Base-by-base conservation (phyloP, 1,140 invertebrate genomes). In the Watersipora subatra region DNA sequence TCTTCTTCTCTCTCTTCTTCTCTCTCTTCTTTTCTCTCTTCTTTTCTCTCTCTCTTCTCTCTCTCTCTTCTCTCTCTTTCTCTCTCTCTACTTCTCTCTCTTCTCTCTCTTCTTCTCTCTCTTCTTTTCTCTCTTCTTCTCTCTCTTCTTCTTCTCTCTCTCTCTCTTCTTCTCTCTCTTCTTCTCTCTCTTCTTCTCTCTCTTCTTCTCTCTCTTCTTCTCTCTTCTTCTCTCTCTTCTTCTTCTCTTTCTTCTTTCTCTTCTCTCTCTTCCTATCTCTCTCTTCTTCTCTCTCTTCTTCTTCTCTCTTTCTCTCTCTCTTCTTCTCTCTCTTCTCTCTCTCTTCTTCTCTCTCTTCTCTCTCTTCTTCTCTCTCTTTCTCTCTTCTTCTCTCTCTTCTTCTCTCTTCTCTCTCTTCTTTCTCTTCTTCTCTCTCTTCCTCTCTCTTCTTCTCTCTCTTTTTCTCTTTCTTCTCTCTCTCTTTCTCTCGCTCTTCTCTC, bases 181-280 rank as follows among this genome's bases (percentile, higher is more conserved):
- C 17, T 34, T 3, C 57, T 28, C 24, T 69, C 68, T 2, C 65
- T 64, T 20, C 58, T 63, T 15, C 64, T 28, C 55, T 65, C 65
- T 27, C 61, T 34, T 56, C 65, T 63, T 34, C 22, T 0, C 28
- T 61, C 15, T 20, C n/a, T 25, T 22, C 19, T 62, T n/a, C 22
- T 28, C 2, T 26, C 19, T 19, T 63, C 2, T 19, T 25, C 17
- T n/a, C 19, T 27, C 22, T 2, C 19, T 17, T 26, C 12, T 64
- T 20, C 19, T 25, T 19, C n/a, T 0, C 1, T 2, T n/a, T 25
- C 15, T 0, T 19, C 19, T 19, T 2, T 1, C 19, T 64, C 15
- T 20, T n/a, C 2, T 12, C 22, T 26, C 1, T 61, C 24, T n/a
- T 2, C 7, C 19, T 2, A 24, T n/a, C n/a, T n/a, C n/a, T n/a